Evolutionary conservation across 2,113 vertebrate genomes (phyloP).

Genomic region (Micronisus gabar): DNA sequence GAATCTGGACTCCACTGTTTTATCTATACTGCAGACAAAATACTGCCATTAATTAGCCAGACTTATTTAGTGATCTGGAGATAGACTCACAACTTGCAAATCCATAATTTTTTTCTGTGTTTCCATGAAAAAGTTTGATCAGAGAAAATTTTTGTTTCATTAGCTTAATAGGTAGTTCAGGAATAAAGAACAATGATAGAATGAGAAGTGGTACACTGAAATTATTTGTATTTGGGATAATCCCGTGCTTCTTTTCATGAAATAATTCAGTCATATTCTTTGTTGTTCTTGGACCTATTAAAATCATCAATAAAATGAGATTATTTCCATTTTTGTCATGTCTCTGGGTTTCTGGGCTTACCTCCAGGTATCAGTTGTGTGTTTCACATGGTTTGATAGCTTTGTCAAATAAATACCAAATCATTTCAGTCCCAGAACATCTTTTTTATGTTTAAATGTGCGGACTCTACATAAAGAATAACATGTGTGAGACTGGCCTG

Average conservation of each 20-base stretch:
- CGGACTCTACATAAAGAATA: background rate
- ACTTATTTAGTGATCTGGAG: background rate
- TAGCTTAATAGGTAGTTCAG: background rate
- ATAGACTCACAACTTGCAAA: background rate
- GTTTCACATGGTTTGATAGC: background rate
- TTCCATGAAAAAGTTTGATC: background rate
- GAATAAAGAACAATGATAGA: background rate
- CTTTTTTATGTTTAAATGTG: background rate
- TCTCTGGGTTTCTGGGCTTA: background rate
- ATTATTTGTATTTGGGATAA: background rate
- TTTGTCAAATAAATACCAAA: constrained; percentile 26
- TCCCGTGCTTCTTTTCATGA: background rate
- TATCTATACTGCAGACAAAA: background rate
- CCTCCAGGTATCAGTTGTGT: background rate
- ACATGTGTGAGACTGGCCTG: background rate
- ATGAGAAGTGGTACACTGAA: background rate
- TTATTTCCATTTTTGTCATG: background rate
- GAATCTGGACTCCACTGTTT: background rate
- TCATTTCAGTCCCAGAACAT: background rate
- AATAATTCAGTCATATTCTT: background rate
- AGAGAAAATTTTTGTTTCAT: background rate
- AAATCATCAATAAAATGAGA: background rate
- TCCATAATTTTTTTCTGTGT: accelerated
- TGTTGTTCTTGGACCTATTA: background rate
- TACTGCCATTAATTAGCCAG: background rate